Evolutionary conservation across 2,888 invertebrate species (phyloP).

Genomic region (Tetranychus piercei): DNA sequence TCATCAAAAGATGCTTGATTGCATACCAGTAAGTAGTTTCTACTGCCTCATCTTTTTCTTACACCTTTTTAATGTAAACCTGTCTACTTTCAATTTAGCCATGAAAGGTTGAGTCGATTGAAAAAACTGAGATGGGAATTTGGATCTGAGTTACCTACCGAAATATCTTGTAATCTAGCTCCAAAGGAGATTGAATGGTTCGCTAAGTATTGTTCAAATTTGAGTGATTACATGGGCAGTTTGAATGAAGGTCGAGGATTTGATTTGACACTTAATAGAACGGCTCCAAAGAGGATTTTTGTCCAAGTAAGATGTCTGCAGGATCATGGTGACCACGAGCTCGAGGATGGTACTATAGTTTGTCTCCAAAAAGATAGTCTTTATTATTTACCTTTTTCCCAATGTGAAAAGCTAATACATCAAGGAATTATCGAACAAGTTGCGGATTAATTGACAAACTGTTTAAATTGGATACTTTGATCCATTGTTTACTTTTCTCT

Average conservation of each 20-base stretch:
- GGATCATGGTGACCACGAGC: constrained; percentile 82
- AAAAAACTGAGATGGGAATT: constrained; percentile 85
- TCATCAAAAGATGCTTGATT: constrained; percentile 72
- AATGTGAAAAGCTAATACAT: constrained; percentile 72
- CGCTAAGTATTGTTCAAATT: constrained; percentile 59
- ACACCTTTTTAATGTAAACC: constrained; percentile 16
- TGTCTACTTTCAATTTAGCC: constrained; percentile 33
- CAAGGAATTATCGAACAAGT: constrained; percentile 66
- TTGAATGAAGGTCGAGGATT: constrained; percentile 47
- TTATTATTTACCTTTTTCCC: constrained; percentile 66
- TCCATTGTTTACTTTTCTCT: neutral
- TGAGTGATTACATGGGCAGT: constrained; percentile 74
- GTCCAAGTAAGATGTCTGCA: constrained; percentile 73
- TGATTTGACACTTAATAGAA: constrained; percentile 66
- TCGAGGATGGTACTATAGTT: constrained; percentile 78
- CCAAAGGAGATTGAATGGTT: constrained; percentile 71
- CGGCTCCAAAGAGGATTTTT: constrained; percentile 76
- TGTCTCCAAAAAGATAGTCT: constrained; percentile 72
- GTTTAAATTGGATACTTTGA: neutral
- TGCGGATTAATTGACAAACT: neutral
- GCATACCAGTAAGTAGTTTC: constrained; percentile 36
- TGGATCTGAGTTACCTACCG: constrained; percentile 70
- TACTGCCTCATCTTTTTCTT: constrained; percentile 2
- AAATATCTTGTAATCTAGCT: constrained; percentile 57
- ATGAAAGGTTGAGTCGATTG: constrained; percentile 59